A percentile compares a stretch with the other conserved stretches of the same genome.
Evolutionary conservation across 2,113 vertebrate genomes (phyloP).

Genomic region (Antechinus stuartii): DNA sequence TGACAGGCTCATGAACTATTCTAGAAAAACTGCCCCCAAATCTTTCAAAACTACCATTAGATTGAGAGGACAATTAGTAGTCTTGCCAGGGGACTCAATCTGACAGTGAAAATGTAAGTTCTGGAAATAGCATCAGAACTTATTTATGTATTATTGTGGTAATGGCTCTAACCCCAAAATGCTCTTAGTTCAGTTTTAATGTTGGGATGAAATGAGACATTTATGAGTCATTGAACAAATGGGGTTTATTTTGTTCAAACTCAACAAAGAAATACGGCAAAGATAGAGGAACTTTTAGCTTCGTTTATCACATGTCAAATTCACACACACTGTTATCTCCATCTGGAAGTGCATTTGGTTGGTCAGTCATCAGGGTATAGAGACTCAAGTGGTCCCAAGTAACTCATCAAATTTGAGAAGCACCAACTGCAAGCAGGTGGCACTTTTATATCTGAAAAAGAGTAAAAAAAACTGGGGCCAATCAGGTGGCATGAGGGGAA

Average conservation of each 20-base stretch:
- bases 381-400: neutral
- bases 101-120: neutral
- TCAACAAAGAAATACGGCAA: neutral
- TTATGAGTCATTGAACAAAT: neutral
- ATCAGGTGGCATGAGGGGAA: neutral
- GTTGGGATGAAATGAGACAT: neutral
- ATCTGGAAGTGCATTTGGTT: neutral
- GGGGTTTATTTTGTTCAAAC: neutral
- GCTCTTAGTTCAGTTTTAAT: neutral
- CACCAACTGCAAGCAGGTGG: neutral
- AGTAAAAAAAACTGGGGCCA: neutral
- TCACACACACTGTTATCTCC: neutral
- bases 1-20: neutral
- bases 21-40: neutral
- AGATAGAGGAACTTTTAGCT: neutral
- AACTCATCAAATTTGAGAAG: neutral
- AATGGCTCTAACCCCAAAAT: neutral
- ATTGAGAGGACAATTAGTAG: neutral
- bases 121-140: neutral
- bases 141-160: neutral
- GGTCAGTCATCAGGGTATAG: neutral
- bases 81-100: neutral
- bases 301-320: neutral
- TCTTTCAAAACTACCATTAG: neutral
- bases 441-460: neutral